Base-by-base conservation (phyloP, 2,888 invertebrate species). In the Palloptera scutellata region DNA sequence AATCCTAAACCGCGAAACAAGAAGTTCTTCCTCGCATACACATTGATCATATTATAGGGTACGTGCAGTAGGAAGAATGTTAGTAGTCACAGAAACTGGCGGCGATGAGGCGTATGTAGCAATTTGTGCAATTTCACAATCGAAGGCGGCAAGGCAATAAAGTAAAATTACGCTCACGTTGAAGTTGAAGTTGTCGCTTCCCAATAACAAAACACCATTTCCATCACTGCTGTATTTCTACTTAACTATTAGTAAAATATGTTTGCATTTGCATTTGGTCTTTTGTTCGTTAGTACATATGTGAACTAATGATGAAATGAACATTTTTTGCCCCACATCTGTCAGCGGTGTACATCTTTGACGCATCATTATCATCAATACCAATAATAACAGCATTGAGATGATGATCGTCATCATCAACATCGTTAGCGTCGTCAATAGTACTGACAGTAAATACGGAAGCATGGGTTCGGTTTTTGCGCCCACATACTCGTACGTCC, bases 331-430 rank as follows among this genome's bases (percentile, higher is more conserved):
- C 42, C 60, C 67, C 67, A 66, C 61, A 66, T 66, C 57, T 66
- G 61, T 64, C 66, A 66, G 57, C 55, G 61, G 48, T 45, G n/a
- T 17, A 61, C 42, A 61, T 66, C 66, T 61, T 66, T 66, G 57
- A 61, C 61, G 45, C 43, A 40, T 60, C 65, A 64, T 19, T n/a
- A 59, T 13, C 57, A 17, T 15, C 30, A 30, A 52, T 45, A 19
- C 5, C 57, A 61, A 12, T 57, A 45, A 52, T 52, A 40, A 48
- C 53, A 17, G 13, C 30, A 41, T 20, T 45, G 19, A 53, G 43
- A 43, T 13, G 40, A 17, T 20, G 43, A 45, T n/a, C 3, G 6
- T 4, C 30, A 30, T 30, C 30, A 45, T n/a, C 3, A 30, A 30
- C 30, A 30, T 30, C 30, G 30, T 30, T 53, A 45, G 48, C 42